Conservation (phyloP, 2,888 invertebrate species). For the Tipula lateralis region DNA sequence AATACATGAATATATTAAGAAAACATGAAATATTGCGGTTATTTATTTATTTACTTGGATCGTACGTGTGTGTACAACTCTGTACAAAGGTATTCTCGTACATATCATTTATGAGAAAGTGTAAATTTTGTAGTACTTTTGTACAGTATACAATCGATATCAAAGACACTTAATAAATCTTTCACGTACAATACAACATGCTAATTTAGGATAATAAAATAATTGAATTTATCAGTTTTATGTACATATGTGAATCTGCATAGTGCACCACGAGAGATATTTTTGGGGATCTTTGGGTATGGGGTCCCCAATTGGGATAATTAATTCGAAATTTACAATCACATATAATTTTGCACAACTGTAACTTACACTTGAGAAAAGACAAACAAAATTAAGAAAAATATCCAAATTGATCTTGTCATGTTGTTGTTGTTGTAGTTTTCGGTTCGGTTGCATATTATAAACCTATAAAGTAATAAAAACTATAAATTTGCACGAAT, state of each 20-base stretch:
- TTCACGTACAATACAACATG: neutral
- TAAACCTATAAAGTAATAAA: neutral
- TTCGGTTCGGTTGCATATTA: neutral
- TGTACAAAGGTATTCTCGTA: neutral
- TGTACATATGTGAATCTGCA: neutral
- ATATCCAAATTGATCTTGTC: neutral
- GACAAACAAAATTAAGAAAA: neutral
- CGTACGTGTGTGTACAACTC: neutral
- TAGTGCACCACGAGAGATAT: neutral
- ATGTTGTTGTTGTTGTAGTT: neutral
- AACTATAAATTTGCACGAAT: slow-evolving; percentile 2
- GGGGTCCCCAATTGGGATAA: neutral
- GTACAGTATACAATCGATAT: neutral
- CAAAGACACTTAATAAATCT: neutral
- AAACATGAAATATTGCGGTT: slow-evolving; percentile 11
- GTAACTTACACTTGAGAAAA: neutral
- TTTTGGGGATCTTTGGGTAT: neutral
- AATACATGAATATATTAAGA: neutral
- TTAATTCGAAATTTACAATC: neutral
- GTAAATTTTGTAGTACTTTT: neutral
- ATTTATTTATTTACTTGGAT: neutral
- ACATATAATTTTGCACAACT: neutral
- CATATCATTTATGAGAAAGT: neutral
- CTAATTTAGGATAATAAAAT: neutral
- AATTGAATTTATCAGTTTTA: neutral